Evolutionary conservation across 2,888 invertebrate species (phyloP).

Genomic region (Ectobius pallidus): DNA sequence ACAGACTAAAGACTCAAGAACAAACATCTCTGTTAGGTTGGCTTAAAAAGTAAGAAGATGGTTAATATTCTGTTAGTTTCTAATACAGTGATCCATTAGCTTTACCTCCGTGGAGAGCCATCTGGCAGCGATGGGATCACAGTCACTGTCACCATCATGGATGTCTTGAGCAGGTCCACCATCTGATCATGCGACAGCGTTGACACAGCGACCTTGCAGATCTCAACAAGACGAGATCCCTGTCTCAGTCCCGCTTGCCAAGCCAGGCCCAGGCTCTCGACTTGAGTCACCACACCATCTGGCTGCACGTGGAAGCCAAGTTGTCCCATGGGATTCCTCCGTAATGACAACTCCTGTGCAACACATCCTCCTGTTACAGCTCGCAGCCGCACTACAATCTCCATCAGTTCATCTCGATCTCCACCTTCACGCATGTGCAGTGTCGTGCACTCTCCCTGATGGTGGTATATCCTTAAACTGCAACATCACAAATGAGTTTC

Average conservation of each 20-base stretch:
- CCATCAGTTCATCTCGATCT: conserved; percentile 71
- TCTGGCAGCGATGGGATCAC: conserved; percentile 77
- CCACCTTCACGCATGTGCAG: conserved; percentile 72
- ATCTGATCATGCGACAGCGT: conserved; percentile 91
- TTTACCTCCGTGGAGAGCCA: conserved; percentile 68
- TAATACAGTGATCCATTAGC: no score
- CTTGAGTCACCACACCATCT: conserved; percentile 92
- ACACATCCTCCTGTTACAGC: conserved; percentile 80
- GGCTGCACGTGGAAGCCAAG: conserved; percentile 91
- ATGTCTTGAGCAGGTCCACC: conserved; percentile 90
- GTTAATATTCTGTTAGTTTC: no score
- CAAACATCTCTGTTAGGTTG: no score
- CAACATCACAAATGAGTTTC: neutral
- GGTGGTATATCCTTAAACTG: conserved; percentile 84
- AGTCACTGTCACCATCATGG: conserved; percentile 82
- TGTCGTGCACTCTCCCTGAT: conserved; percentile 91
- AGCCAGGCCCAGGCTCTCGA: conserved; percentile 75
- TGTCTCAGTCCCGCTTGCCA: conserved; percentile 86
- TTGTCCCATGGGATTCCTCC: conserved; percentile 81
- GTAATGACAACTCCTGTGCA: conserved; percentile 79
- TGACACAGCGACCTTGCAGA: conserved; percentile 87
- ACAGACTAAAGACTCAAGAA: no score
- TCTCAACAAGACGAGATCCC: conserved; percentile 89
- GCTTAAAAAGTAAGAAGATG: no score
- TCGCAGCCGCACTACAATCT: conserved; percentile 79